Percentiles rank a stretch among this genome's conserved stretches.
Conservation (phyloP, 1,140 invertebrate genomes). For the Adoxophyes honmai region DNA sequence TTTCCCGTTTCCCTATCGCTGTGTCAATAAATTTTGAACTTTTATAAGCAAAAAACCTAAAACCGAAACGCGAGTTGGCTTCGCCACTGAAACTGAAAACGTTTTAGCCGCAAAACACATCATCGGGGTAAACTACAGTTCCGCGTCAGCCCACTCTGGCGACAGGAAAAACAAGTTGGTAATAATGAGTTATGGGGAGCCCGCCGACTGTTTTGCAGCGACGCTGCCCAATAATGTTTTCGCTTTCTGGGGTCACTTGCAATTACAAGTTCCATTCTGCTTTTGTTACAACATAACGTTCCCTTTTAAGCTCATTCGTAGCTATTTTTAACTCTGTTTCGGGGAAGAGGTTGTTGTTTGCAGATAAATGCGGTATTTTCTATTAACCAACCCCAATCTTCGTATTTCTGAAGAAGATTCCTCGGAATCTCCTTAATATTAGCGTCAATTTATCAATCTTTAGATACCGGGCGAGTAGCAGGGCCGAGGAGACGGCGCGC, state of each 20-base stretch:
- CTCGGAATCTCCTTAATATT: slow-evolving; percentile 19
- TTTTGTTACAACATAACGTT: no score
- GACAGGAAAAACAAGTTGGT: slow-evolving; percentile 53
- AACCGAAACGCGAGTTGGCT: background rate
- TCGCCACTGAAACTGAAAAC: slow-evolving; percentile 6
- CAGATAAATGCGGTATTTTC: slow-evolving; percentile 4
- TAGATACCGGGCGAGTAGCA: slow-evolving; percentile 22
- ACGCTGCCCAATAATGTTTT: slow-evolving; percentile 32
- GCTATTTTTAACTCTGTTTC: no score
- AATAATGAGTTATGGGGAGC: slow-evolving; percentile 49
- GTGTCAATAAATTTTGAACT: background rate
- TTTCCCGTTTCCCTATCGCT: no score
- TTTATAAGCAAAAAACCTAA: background rate
- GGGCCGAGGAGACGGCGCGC: slow-evolving; percentile 5
- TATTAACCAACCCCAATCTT: slow-evolving; percentile 8
- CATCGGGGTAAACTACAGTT: slow-evolving; percentile 2
- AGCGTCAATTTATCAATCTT: slow-evolving; percentile 24
- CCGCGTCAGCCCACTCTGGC: slow-evolving; percentile 25
- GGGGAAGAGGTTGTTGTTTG: no score
- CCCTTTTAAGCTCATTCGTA: no score
- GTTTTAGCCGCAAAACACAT: slow-evolving; percentile 7
- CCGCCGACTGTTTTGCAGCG: background rate
- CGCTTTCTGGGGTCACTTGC: slow-evolving; percentile 20
- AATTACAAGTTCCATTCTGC: background rate
- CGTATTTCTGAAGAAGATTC: slow-evolving; percentile 13